phyloP scores from a whole-genome alignment of 1,140 invertebrate species.

The Medauroidea extradentata region DNA sequence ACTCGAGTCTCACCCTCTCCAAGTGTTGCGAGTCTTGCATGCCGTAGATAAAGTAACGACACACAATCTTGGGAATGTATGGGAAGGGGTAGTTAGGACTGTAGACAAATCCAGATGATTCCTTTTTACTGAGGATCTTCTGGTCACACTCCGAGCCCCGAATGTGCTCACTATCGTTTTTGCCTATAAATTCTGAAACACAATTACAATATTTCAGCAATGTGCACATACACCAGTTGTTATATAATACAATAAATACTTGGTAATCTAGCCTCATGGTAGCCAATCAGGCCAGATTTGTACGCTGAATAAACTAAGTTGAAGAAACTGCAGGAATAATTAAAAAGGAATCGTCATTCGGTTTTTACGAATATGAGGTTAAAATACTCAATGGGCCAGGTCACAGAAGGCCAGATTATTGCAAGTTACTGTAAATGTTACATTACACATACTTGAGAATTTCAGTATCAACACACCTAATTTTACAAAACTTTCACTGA shows the following conservation, averaged over 20 bases:
- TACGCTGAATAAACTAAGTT: too few species aligned
- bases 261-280: too few species aligned
- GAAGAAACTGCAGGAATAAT: too few species aligned
- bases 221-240: background rate
- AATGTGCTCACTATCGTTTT: conserved; percentile 87
- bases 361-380: too few species aligned
- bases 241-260: background rate
- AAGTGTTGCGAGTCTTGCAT: conserved; percentile 93
- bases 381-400: too few species aligned
- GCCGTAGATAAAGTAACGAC: conserved; percentile 96
- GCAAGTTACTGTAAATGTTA: too few species aligned
- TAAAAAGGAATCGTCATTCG: too few species aligned
- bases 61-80: conserved; percentile 91
- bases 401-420: too few species aligned
- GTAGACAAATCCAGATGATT: conserved; percentile 84
- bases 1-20: conserved; percentile 85
- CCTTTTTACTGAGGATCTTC: conserved; percentile 89
- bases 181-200: conserved; percentile 82
- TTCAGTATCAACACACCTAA: conserved; percentile 82
- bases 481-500: conserved; percentile 94
- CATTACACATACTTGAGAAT: too few species aligned
- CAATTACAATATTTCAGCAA: background rate
- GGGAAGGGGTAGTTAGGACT: conserved; percentile 94
- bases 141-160: conserved; percentile 96
- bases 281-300: too few species aligned